Base-by-base conservation (phyloP, 2,888 invertebrate genomes). In the Brachypalpus laphriformis region DNA sequence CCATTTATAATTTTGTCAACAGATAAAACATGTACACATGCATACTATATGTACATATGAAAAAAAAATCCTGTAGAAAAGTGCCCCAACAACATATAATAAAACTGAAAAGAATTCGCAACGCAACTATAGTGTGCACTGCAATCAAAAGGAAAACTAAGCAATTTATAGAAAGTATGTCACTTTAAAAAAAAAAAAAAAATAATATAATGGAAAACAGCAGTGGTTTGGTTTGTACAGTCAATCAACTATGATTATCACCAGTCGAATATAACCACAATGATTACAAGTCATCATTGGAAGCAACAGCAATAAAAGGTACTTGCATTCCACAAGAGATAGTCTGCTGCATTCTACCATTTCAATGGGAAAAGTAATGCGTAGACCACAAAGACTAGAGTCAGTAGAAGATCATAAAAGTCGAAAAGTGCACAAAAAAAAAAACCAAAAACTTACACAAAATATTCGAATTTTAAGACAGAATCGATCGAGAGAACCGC, bases 151-250 rank as follows among this genome's bases (percentile, higher is more conserved):
- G 59, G 42, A 85, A 81, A 81, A 85, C 66, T 71, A 81, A 81
- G 81, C 81, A 81, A 57, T 76, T 85, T 81, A 76, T 81, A 76
- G 85, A 85, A 85, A 85, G 85, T 85, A 85, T 85, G 85, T 81
- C 85, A 85, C 40, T 63, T 63, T 42, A 31, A 9, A 51, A 8
- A 49, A 31, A 9, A 56, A 49, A 51, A 49, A 51, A 54, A 40
- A 1, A 28, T 42, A 51, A 70, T 31, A 40, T 74, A 81, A 42
- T 28, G 54, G 63, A 65, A 82, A 76, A 37, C 31, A 49, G 25
- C 28, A 59, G 47, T 20, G 22, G 45, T 31, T 47, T 72, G 25
- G 28, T 40, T 54, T 66, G 66, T 63, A 56, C 68, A 61, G 74
- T 75, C 75, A 82, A 37, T 31, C 49, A 71, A 65, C 76, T 63